Conservation (phyloP, 2,797 vertebrate species). For the Eospalax fontanierii region DNA sequence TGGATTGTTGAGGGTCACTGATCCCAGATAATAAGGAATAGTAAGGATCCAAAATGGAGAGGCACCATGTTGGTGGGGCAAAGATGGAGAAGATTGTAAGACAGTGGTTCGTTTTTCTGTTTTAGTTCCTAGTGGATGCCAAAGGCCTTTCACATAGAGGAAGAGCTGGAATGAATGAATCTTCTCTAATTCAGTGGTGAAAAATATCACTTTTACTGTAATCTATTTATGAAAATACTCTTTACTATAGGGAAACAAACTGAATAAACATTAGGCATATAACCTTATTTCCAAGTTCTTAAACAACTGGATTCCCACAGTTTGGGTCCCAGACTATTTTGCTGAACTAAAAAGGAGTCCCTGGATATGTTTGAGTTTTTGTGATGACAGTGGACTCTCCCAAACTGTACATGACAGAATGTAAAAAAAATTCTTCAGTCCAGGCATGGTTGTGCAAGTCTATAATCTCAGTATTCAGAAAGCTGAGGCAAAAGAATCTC, state of each 20-base stretch:
- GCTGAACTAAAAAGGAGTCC: background rate
- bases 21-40: background rate
- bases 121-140: background rate
- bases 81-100: background rate
- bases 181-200: background rate
- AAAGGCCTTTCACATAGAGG: background rate
- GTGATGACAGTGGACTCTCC: background rate
- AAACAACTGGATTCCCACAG: background rate
- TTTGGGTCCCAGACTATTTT: background rate
- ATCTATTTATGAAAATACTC: constrained; percentile 1
- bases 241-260: background rate
- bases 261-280: background rate
- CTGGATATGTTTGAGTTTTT: background rate
- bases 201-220: background rate
- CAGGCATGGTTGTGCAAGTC: background rate
- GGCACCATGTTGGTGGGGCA: background rate
- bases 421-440: background rate
- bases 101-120: background rate
- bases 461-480: background rate
- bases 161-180: background rate
- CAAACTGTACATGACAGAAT: background rate
- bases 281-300: background rate
- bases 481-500: background rate
- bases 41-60: background rate
- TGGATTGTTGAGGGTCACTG: background rate